Percentiles rank a stretch among this genome's conserved stretches.
phyloP scores from a whole-genome alignment of 2,888 invertebrate species.

The Ernsta delagoae region DNA sequence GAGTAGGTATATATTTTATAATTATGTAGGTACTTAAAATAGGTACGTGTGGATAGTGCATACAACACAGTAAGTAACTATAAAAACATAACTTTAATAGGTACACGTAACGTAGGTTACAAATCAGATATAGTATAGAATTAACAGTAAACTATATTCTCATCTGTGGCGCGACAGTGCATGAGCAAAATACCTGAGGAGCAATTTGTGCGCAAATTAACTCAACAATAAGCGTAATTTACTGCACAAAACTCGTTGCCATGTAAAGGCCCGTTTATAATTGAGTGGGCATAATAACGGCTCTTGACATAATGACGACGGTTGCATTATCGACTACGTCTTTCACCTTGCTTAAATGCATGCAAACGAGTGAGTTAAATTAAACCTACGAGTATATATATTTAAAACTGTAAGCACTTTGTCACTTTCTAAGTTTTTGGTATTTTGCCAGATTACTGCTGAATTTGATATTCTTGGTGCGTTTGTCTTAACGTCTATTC shows the following conservation, averaged over 20 bases:
- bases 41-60: too few species aligned
- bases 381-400: not conserved
- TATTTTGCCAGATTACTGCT: conserved; percentile 24
- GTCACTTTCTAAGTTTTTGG: conserved; percentile 35
- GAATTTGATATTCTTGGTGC: conserved; percentile 12
- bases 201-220: conserved; percentile 60
- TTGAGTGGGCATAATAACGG: conserved; percentile 51
- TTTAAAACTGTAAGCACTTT: conserved; percentile 26
- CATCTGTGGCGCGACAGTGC: conserved; percentile 31
- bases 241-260: conserved; percentile 57
- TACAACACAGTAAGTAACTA: too few species aligned
- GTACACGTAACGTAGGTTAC: too few species aligned
- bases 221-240: conserved; percentile 59
- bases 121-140: too few species aligned
- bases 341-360: conserved; percentile 39
- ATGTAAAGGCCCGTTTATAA: conserved; percentile 53
- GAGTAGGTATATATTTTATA: too few species aligned
- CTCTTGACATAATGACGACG: conserved; percentile 43
- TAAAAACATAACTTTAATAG: too few species aligned
- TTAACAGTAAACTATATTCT: conserved; percentile 21
- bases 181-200: conserved; percentile 49
- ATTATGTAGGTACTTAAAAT: too few species aligned
- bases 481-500: conserved; percentile 6
- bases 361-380: conserved; percentile 24
- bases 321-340: conserved; percentile 49